These are phyloP conservation scores for Proteles cristata DNA, from an alignment of 2,113 vertebrate species.

Conservation along the genomic window DNA sequence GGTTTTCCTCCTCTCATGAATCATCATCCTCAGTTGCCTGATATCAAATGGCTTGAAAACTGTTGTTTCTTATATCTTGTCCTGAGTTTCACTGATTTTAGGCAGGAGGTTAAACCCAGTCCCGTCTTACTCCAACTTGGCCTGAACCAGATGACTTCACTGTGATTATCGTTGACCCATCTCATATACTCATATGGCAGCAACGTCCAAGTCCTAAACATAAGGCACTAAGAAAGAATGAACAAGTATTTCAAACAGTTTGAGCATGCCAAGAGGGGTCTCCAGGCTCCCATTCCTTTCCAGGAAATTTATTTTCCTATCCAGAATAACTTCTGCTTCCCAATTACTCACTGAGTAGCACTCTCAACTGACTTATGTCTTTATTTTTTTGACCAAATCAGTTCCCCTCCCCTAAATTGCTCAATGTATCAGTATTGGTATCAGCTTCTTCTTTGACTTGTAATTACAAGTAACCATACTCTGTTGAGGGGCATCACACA, in stretches of 20 bases:
- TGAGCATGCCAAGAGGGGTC: neutral
- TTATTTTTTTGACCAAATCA: neutral
- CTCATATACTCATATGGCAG: neutral
- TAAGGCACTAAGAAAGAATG: neutral
- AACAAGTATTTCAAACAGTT: neutral
- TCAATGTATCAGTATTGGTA: neutral
- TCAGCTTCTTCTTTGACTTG: neutral
- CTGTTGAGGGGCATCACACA: neutral
- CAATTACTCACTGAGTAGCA: neutral
- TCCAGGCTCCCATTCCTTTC: neutral
- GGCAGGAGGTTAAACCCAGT: neutral
- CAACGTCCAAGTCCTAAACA: neutral
- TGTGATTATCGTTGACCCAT: neutral
- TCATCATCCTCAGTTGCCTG: neutral
- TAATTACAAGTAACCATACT: neutral
- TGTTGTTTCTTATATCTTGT: neutral
- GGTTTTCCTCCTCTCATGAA: neutral
- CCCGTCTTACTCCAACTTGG: neutral
- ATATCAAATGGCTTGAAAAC: neutral
- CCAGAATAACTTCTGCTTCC: neutral
- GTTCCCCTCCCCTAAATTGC: neutral
- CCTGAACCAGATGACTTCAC: neutral
- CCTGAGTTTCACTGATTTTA: neutral
- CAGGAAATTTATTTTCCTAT: neutral
- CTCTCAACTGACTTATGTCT: neutral